Evolutionary conservation across 2,888 invertebrate species (phyloP), one percentile per base, ranked within the genome.

Genomic region (Acanthococcus lagerstroemiae): DNA sequence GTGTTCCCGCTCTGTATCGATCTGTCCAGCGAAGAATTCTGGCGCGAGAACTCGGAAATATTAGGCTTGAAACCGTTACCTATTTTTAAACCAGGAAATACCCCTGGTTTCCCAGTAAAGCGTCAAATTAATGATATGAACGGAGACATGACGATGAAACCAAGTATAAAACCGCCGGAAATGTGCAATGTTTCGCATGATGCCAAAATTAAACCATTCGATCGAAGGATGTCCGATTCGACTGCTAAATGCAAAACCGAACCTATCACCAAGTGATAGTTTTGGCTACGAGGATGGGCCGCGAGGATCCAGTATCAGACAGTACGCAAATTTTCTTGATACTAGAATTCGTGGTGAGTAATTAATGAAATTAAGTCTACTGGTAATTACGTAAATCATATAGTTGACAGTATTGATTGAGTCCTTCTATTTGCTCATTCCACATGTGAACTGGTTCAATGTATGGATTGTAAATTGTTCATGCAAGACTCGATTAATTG

Each of bases 11-110:
- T 86, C 30, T 83, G 88, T 76, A 84, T 84, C 72, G 95, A 95
- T 76, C 84, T 95, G 75, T 88, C 95, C 67, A 84, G 85, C 69
- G 86, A 91, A 61, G 80, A 79, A 69, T 95, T 94, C 78, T 96
- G 95, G 95, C 81, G 80, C 69, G 82, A 83, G 45, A 83, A 93
- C 77, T 75, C 79, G 0, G 83, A 83, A 76, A 77, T 90, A 44
- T 74, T 85, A 56, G 75, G 74, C 69, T 73, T 74, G 21, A 66
- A 66, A 66, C 56, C 66, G 22, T 17, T 56, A 27, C 55, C 55
- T 2, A 46, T 66, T 6, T 56, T 56, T n/a, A 66, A 66, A 30
- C 56, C 55, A 6, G 48, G 22, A 17, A 46, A 27, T 48, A 46
- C 37, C 30, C 55, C 56, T 9, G 58, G 44, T 24, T 56, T 66